Conservation (phyloP, 2,797 vertebrate species). For the Kryptopterus vitreolus region DNA sequence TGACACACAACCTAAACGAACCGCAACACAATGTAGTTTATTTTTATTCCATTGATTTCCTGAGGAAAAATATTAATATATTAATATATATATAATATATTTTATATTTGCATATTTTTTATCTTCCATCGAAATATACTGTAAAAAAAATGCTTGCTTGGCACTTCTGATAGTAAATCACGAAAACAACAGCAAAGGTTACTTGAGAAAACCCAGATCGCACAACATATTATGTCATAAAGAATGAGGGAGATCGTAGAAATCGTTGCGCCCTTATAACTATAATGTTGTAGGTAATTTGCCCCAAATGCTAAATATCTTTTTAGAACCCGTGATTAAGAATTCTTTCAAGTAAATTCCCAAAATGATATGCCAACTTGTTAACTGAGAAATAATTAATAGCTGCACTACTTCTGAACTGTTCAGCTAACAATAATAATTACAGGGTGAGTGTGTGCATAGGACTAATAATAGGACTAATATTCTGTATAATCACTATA, state of each 20-base stretch:
- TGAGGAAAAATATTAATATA: no score
- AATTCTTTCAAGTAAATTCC: neutral
- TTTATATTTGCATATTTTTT: no score
- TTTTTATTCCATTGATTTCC: neutral
- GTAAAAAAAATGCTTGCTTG: neutral
- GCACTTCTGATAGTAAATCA: neutral
- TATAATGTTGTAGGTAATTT: neutral
- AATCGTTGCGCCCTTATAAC: neutral
- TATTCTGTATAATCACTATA: no score
- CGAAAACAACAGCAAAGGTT: neutral
- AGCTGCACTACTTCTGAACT: neutral
- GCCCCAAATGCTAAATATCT: neutral
- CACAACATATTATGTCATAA: neutral
- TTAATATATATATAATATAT: neutral
- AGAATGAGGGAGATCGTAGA: neutral
- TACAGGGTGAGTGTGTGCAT: neutral
- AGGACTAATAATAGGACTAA: neutral
- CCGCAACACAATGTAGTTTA: no score
- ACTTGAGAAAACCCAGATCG: neutral
- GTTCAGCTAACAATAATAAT: neutral
- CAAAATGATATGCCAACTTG: neutral
- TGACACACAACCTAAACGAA: no score
- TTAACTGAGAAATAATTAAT: neutral
- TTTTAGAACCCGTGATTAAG: neutral
- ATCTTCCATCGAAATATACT: no score